These are phyloP conservation scores for Epizoanthus scotinus DNA, from an alignment of 92 coral and sea anemone species.

Conservation along the genomic window DNA sequence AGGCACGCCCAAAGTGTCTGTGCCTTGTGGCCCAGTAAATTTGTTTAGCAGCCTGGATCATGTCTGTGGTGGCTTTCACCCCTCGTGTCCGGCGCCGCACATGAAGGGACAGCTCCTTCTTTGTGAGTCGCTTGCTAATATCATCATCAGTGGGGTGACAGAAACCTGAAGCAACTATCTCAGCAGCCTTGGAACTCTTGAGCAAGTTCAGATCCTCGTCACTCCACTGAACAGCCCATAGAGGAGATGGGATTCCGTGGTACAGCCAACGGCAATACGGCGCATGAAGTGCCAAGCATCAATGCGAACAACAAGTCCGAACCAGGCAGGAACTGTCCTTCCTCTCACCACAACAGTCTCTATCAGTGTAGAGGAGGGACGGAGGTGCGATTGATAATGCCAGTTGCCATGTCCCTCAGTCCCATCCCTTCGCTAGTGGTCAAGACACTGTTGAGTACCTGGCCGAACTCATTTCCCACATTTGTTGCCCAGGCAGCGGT, in stretches of 20 bases:
- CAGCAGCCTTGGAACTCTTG: conserved; percentile 30
- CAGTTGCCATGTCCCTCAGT: conserved; percentile 12
- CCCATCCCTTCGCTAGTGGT: conserved; percentile 33
- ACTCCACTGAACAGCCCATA: conserved; percentile 54
- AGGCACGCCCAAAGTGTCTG: conserved; percentile 63
- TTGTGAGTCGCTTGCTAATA: conserved; percentile 31
- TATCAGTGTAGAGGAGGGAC: conserved; percentile 37
- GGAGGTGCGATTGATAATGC: conserved; percentile 7
- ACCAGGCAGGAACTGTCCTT: conserved; percentile 27
- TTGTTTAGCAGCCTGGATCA: too few relatives aligned
- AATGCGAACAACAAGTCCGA: conserved; percentile 19
- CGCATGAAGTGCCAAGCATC: conserved; percentile 44
- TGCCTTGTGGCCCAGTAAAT: conserved; percentile 57
- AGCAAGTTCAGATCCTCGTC: conserved; percentile 49
- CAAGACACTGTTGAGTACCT: conserved; percentile 24
- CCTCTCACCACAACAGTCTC: conserved; percentile 49
- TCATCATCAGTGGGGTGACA: conserved; percentile 41
- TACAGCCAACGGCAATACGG: conserved; percentile 19
- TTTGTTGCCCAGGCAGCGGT: conserved; percentile 42
- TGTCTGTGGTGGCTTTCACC: conserved; percentile 54
- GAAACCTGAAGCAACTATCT: conserved; percentile 15
- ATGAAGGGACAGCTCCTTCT: conserved; percentile 56
- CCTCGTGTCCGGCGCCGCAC: conserved; percentile 54
- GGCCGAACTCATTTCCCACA: conserved; percentile 35
- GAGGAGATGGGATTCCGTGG: conserved; percentile 42